phyloP scores from a whole-genome alignment of 2,888 invertebrate genomes.

The Volucella zonaria region DNA sequence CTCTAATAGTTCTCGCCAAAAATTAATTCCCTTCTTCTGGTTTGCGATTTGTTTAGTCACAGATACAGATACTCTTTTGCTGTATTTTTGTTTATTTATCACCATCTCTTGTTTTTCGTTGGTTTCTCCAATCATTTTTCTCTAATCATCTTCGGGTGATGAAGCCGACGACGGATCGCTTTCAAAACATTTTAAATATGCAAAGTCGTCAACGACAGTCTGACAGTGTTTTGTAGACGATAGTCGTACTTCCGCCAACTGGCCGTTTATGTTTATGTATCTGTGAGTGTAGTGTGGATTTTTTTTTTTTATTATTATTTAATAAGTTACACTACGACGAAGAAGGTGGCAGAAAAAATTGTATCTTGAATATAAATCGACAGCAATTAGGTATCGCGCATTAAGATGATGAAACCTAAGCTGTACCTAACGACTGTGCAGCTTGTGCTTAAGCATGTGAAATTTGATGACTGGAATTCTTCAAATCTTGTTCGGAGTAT shows the following conservation, averaged over 20 bases:
- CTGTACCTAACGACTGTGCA: background rate
- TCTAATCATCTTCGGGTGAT: background rate
- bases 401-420: background rate
- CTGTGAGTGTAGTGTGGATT: background rate
- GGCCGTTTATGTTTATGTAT: background rate
- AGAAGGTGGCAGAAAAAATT: constrained; percentile 42
- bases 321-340: constrained; percentile 16
- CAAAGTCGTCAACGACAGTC: background rate
- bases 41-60: constrained; percentile 42
- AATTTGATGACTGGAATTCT: constrained; percentile 17
- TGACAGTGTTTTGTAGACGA: no score
- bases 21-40: constrained; percentile 32
- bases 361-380: constrained; percentile 44
- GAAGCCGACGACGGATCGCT: constrained; percentile 36
- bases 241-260: background rate
- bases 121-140: constrained; percentile 14
- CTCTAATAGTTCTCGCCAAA: constrained; percentile 14
- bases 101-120: no score
- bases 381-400: constrained; percentile 47
- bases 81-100: background rate
- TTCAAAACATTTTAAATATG: constrained; percentile 37
- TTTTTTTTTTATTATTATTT: constrained; percentile 10
- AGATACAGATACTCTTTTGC: constrained; percentile 17
- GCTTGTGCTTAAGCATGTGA: constrained; percentile 21
- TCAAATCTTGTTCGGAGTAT: background rate